These are phyloP conservation scores for Octopus bimaculoides DNA, from an alignment of 1,140 invertebrate genomes.

Conservation along the genomic window DNA sequence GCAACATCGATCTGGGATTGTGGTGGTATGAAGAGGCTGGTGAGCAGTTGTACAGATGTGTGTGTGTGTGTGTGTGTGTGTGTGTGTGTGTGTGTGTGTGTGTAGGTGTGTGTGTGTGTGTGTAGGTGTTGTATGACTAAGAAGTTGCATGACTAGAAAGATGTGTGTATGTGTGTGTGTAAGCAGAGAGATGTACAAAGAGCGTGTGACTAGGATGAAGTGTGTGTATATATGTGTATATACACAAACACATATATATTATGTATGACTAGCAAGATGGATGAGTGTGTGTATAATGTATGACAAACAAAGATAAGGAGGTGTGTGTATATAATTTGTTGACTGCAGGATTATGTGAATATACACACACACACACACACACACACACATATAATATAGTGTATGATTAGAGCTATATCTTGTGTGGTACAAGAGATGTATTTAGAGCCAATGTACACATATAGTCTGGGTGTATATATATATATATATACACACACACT, in stretches of 20 bases:
- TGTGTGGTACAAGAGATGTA: no score
- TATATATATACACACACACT: no score
- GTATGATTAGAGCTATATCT: no score
- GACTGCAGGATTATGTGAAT: slow-evolving; percentile 6
- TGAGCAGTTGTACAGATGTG: not conserved
- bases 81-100: not conserved
- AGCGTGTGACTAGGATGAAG: not conserved
- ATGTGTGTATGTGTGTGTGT: not conserved
- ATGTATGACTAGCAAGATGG: not conserved
- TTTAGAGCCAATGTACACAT: no score
- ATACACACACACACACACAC: slow-evolving; percentile 11
- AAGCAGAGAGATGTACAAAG: no score
- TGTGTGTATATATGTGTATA: not conserved
- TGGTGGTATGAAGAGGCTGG: not conserved
- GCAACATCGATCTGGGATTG: no score
- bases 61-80: not conserved
- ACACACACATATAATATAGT: not conserved
- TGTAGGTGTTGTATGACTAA: slow-evolving; percentile 19
- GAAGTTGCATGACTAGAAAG: slow-evolving; percentile 3
- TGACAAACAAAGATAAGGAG: no score
- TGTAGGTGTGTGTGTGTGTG: not conserved
- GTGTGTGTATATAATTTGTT: slow-evolving; percentile 24
- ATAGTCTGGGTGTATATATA: no score
- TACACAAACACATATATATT: not conserved
- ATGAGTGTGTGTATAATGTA: no score